A percentile compares a stretch with the other conserved stretches of the same genome.
phyloP scores from a whole-genome alignment of 2,113 vertebrate species.

The Astur gentilis region DNA sequence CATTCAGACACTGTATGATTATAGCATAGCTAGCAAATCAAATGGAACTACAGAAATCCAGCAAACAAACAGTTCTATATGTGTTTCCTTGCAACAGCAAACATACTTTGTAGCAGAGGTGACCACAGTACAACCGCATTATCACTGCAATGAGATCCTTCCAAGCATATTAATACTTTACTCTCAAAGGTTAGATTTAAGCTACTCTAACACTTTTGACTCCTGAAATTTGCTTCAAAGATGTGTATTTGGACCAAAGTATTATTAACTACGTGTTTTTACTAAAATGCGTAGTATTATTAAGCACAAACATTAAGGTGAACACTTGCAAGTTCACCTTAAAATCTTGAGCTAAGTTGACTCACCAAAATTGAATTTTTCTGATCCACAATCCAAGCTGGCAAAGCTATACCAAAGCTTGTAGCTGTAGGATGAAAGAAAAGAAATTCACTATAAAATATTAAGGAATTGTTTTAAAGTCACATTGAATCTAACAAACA shows the following conservation, averaged over 20 bases:
- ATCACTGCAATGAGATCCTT: neutral
- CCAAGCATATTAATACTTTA: neutral
- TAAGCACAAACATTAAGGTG: neutral
- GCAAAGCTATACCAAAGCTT: constrained; percentile 95
- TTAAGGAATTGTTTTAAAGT: neutral
- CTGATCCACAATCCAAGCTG: constrained; percentile 99
- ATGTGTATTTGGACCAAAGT: neutral
- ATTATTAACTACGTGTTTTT: neutral
- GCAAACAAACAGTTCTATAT: neutral
- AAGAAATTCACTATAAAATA: neutral
- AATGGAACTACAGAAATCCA: neutral
- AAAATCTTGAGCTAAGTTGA: neutral
- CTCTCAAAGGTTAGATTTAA: neutral
- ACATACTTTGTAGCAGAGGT: neutral
- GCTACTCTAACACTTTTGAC: neutral
- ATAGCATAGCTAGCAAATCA: neutral
- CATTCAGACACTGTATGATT: neutral
- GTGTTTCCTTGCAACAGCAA: neutral
- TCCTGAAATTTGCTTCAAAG: neutral
- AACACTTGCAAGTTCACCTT: neutral
- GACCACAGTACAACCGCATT: neutral
- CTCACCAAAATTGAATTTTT: constrained; percentile 98
- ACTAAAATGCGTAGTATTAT: neutral
- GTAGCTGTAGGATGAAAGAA: constrained; percentile 77
- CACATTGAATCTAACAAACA: neutral